Percentiles rank a stretch among this genome's conserved stretches.
Conservation (phyloP, 2,888 invertebrate species). For the Tenthredo notha region DNA sequence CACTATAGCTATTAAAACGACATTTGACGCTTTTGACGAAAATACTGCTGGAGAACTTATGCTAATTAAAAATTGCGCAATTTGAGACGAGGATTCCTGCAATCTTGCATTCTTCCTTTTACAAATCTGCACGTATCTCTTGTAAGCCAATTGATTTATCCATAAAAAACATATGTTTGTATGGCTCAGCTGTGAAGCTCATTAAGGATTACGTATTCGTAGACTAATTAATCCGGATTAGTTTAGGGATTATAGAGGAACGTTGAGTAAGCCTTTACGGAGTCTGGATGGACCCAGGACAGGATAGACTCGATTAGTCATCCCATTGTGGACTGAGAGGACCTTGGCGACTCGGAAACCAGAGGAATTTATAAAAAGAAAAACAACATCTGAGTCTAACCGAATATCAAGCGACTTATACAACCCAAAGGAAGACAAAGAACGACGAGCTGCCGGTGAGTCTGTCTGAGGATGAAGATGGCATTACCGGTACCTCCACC, state of each 20-base stretch:
- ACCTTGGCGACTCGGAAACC: slow-evolving; percentile 6
- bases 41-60: slow-evolving; percentile 46
- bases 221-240: slow-evolving; percentile 49
- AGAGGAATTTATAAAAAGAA: slow-evolving; percentile 11
- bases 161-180: slow-evolving; percentile 30
- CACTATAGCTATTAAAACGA: background rate
- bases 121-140: background rate
- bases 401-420: slow-evolving; percentile 29
- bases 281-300: slow-evolving; percentile 8
- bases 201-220: slow-evolving; percentile 24
- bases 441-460: background rate
- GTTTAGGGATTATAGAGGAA: slow-evolving; percentile 32
- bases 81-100: background rate
- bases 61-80: slow-evolving; percentile 57
- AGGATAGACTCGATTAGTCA: slow-evolving; percentile 21
- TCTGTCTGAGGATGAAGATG: slow-evolving; percentile 55
- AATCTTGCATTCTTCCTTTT: background rate
- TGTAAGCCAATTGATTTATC: slow-evolving; percentile 37
- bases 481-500: slow-evolving; percentile 64
- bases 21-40: background rate
- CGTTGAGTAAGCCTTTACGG: slow-evolving; percentile 7
- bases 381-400: slow-evolving; percentile 17
- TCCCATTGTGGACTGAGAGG: slow-evolving; percentile 8
- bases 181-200: slow-evolving; percentile 17
- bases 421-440: slow-evolving; percentile 13